These are phyloP conservation scores for Heliconius hewitsoni DNA, from an alignment of 1,140 invertebrate species.

Conservation along the genomic window DNA sequence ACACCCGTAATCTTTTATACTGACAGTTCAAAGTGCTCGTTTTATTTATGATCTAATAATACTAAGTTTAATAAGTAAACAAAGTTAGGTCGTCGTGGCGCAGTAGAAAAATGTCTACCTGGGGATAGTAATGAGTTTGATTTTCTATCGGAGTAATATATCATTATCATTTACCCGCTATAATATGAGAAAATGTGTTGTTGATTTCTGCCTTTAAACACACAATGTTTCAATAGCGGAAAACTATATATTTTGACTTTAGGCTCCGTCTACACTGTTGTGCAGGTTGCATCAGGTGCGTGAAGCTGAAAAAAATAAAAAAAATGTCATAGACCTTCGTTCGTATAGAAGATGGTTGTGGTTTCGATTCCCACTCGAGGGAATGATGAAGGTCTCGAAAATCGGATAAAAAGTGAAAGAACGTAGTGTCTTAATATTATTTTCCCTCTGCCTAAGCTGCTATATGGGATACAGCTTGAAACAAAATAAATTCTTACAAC, in stretches of 20 bases:
- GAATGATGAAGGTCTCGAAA: too few relatives aligned
- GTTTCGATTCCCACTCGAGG: too few relatives aligned
- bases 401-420: too few relatives aligned
- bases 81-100: not conserved
- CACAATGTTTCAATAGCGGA: not conserved
- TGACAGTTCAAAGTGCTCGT: constrained; percentile 37
- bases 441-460: too few relatives aligned
- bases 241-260: not conserved
- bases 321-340: too few relatives aligned
- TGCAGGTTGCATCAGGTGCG: too few relatives aligned
- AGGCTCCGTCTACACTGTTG: not conserved
- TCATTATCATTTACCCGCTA: not conserved
- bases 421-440: too few relatives aligned
- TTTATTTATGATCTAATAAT: constrained; percentile 39
- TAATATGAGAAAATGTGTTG: not conserved
- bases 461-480: too few relatives aligned
- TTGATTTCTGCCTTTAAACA: not conserved
- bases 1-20: constrained; percentile 34
- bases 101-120: not conserved
- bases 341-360: too few relatives aligned
- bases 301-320: too few relatives aligned
- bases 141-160: not conserved
- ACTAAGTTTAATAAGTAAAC: constrained; percentile 18
- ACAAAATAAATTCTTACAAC: not conserved
- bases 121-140: not conserved